phyloP scores from a whole-genome alignment of 1,140 invertebrate genomes.

The Zaprionus nigranus region DNA sequence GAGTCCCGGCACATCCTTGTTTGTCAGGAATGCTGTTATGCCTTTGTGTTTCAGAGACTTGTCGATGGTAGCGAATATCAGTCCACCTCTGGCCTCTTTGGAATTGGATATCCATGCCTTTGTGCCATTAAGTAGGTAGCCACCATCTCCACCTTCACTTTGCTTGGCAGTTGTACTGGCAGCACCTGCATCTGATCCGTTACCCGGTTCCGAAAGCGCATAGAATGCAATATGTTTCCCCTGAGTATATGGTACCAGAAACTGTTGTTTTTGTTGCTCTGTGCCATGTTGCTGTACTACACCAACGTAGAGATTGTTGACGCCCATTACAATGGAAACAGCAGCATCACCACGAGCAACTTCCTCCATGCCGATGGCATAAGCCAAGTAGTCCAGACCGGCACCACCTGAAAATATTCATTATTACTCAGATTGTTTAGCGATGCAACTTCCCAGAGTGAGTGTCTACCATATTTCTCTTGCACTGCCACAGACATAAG shows the following conservation, averaged over 20 bases:
- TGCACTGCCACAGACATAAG: conserved; percentile 92
- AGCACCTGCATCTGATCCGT: conserved; percentile 96
- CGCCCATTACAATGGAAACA: conserved; percentile 95
- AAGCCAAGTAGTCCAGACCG: conserved; percentile 96
- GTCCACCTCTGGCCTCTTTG: conserved; percentile 92
- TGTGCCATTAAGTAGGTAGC: conserved; percentile 94
- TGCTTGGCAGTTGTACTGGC: conserved; percentile 92
- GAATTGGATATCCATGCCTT: conserved; percentile 98
- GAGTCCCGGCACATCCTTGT: conserved; percentile 90
- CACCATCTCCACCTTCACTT: conserved; percentile 85
- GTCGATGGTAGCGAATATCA: conserved; percentile 97
- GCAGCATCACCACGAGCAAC: conserved; percentile 94
- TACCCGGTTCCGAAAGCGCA: conserved; percentile 92
- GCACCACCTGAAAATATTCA: conserved; percentile 82
- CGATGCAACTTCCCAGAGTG: background rate
- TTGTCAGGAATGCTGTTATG: conserved; percentile 95
- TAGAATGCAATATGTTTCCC: conserved; percentile 90
- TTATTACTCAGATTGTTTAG: background rate
- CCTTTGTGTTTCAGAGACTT: conserved; percentile 95
- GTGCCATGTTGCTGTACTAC: conserved; percentile 93
- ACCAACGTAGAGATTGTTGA: conserved; percentile 94
- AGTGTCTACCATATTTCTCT: conserved; percentile 89
- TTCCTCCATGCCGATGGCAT: conserved; percentile 97
- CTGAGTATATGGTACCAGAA: conserved; percentile 90
- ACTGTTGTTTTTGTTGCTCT: conserved; percentile 92